Percentiles rank a stretch among this genome's conserved stretches.
Conservation (phyloP, 1,140 invertebrate genomes). For the Drosophila auraria region DNA sequence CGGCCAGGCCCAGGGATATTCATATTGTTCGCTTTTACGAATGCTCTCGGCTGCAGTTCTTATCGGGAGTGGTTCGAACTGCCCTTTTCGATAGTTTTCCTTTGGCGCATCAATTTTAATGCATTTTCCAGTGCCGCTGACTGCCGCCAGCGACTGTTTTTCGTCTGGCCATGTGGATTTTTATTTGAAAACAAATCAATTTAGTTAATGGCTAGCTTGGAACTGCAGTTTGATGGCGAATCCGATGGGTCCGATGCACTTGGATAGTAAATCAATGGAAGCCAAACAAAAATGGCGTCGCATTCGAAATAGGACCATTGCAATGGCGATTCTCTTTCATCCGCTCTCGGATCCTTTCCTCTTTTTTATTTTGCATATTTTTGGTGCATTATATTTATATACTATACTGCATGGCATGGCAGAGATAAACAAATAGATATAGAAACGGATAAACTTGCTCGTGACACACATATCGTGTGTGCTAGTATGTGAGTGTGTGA, state of each 20-base stretch:
- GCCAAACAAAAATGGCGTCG: conserved; percentile 46
- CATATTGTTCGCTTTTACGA: conserved; percentile 10
- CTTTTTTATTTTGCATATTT: conserved; percentile 18
- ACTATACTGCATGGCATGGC: conserved; percentile 9
- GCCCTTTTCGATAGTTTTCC: conserved; percentile 15
- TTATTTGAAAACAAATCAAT: conserved; percentile 61
- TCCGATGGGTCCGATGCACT: conserved; percentile 10
- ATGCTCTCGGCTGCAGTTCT: conserved; percentile 4
- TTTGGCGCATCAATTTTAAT: conserved; percentile 25
- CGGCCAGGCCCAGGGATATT: neutral
- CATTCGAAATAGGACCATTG: conserved; percentile 36
- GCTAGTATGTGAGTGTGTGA: too few relatives aligned
- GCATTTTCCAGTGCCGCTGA: conserved; percentile 14
- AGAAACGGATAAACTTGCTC: conserved; percentile 52
- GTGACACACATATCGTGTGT: conserved; percentile 26
- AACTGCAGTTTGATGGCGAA: conserved; percentile 31
- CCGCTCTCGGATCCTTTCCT: neutral
- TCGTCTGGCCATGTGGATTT: conserved; percentile 26
- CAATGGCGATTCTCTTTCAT: conserved; percentile 29
- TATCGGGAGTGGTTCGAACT: conserved; percentile 20
- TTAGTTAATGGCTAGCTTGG: conserved; percentile 52
- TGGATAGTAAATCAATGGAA: conserved; percentile 57
- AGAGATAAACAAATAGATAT: conserved; percentile 55
- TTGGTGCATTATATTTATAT: conserved; percentile 43
- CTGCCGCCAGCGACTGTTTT: conserved; percentile 12